A percentile compares a stretch with the other conserved stretches of the same genome.
These are phyloP conservation scores for Naja naja DNA, from an alignment of 2,113 vertebrate species.

Conservation along the genomic window DNA sequence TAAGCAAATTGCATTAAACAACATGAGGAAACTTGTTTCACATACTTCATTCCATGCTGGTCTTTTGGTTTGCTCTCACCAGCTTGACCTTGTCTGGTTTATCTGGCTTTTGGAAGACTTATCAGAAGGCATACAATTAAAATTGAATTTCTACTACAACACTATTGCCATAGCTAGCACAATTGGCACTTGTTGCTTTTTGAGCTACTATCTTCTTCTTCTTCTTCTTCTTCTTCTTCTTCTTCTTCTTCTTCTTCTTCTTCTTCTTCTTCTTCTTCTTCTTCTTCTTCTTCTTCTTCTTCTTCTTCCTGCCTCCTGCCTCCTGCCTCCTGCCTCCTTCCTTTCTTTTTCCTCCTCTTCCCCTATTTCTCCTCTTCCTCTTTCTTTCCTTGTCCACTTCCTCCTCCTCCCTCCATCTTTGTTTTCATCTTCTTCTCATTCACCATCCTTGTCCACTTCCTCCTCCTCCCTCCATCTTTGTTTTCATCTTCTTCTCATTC, in stretches of 20 bases:
- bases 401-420: no score
- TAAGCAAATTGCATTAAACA: conserved; percentile 18
- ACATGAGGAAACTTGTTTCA: conserved; percentile 8
- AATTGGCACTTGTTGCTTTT: background rate
- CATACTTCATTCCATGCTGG: background rate
- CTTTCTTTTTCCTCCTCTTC: accelerated
- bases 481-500: no score
- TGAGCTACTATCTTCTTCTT: background rate
- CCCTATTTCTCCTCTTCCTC: accelerated
- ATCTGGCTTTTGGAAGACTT: conserved; percentile 17
- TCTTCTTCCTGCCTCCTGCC: no score
- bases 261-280: no score
- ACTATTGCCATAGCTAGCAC: conserved; percentile 30
- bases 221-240: no score
- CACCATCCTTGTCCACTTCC: background rate
- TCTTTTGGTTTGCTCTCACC: conserved; percentile 14
- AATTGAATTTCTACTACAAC: conserved; percentile 31
- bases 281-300: no score
- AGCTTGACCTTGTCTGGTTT: conserved; percentile 39
- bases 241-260: no score
- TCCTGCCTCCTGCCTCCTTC: no score
- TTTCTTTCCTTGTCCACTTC: accelerated
- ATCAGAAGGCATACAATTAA: conserved; percentile 23
- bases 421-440: no score
- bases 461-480: background rate